phyloP scores from a whole-genome alignment of 2,113 vertebrate genomes.

The Callionymus lyra region DNA sequence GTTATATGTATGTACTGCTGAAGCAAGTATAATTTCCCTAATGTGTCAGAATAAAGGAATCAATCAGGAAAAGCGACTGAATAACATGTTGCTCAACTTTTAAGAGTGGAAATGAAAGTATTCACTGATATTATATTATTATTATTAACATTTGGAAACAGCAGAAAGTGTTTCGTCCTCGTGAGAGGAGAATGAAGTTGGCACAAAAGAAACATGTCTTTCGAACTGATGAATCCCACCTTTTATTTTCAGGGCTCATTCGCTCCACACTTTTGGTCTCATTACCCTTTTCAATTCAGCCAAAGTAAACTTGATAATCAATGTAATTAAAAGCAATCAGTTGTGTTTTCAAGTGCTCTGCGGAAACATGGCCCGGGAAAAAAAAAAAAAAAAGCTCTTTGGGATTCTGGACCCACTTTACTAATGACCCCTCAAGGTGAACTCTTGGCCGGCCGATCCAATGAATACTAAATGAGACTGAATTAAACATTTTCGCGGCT shows the following conservation, averaged over 20 bases:
- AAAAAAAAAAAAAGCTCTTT: constrained; percentile 50
- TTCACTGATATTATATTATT: too few relatives aligned
- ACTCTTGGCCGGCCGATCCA: constrained; percentile 53
- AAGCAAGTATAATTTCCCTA: too few relatives aligned
- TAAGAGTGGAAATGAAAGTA: too few relatives aligned
- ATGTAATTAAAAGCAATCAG: constrained; percentile 64
- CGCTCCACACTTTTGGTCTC: constrained; percentile 9
- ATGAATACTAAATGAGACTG: constrained; percentile 62
- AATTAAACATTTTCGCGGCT: constrained; percentile 60
- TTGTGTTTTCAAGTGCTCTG: constrained; percentile 48
- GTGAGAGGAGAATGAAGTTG: too few relatives aligned
- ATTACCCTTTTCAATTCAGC: constrained; percentile 58
- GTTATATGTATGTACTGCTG: too few relatives aligned
- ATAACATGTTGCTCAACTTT: too few relatives aligned
- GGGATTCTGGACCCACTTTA: constrained; percentile 52
- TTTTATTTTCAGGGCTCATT: not conserved
- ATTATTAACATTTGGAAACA: too few relatives aligned
- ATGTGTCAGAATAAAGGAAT: too few relatives aligned
- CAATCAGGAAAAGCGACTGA: too few relatives aligned
- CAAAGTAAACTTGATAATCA: constrained; percentile 61
- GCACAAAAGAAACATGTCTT: too few relatives aligned
- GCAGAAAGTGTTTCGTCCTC: too few relatives aligned
- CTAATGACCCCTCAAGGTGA: constrained; percentile 66
- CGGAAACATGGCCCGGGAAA: constrained; percentile 31
- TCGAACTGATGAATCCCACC: too few relatives aligned